Percentiles rank a stretch among this genome's conserved stretches.
Conservation (phyloP, 2,888 invertebrate species). For the Phengaris alcon region DNA sequence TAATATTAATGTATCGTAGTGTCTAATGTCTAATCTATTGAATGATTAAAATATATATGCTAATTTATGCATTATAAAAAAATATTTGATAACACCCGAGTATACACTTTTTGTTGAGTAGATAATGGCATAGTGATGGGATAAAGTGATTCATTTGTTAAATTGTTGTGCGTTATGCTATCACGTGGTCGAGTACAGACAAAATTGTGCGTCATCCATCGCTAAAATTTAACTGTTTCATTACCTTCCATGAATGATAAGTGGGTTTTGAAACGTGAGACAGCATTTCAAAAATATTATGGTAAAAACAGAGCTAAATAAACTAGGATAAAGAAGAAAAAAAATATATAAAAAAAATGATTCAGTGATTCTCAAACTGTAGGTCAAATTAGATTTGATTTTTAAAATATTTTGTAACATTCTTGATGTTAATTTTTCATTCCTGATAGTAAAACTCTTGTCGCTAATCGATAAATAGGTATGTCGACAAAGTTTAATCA, state of each 20-base stretch:
- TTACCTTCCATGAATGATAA: slow-evolving; percentile 19
- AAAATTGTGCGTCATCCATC: slow-evolving; percentile 17
- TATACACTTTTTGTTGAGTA: not conserved
- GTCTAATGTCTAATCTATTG: too few relatives aligned
- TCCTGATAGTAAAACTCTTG: too few relatives aligned
- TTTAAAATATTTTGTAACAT: not conserved
- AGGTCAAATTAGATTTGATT: not conserved
- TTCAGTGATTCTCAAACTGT: not conserved
- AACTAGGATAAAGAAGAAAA: not conserved
- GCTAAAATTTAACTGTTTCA: slow-evolving; percentile 23
- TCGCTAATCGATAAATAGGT: too few relatives aligned
- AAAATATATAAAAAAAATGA: not conserved
- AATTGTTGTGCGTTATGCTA: slow-evolving; percentile 23
- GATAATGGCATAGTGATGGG: slow-evolving; percentile 15
- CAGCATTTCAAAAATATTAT: not conserved
- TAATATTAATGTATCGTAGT: too few relatives aligned
- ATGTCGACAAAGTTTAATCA: too few relatives aligned
- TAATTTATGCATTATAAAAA: too few relatives aligned
- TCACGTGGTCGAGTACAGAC: slow-evolving; percentile 27
- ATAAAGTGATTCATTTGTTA: slow-evolving; percentile 27
- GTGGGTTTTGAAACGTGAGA: not conserved
- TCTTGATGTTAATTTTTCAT: too few relatives aligned
- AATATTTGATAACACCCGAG: too few relatives aligned
- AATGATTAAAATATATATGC: too few relatives aligned
- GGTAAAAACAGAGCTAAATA: not conserved